Percentiles rank a stretch among this genome's conserved stretches.
Evolutionary conservation across 1,140 invertebrate genomes (phyloP).

Genomic region (Odontomachus brunneus): DNA sequence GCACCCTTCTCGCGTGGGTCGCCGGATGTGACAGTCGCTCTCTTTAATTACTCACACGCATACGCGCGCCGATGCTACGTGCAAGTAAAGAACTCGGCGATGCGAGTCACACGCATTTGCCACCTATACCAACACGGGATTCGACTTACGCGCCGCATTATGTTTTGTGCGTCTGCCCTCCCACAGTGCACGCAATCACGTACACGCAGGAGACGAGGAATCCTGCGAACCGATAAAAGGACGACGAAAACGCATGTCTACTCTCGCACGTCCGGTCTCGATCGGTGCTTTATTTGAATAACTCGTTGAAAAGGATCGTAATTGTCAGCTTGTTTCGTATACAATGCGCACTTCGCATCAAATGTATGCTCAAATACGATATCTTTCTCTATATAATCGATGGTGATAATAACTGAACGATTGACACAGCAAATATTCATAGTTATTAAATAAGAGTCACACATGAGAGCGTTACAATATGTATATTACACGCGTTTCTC

Average conservation of each 20-base stretch:
- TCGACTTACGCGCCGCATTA: constrained; percentile 68
- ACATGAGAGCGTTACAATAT: no score
- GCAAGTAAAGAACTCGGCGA: constrained; percentile 65
- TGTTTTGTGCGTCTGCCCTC: constrained; percentile 76
- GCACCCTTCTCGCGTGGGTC: constrained; percentile 85
- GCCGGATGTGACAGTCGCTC: constrained; percentile 85
- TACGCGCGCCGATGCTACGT: constrained; percentile 68
- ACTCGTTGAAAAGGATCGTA: background rate
- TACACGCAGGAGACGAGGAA: constrained; percentile 7
- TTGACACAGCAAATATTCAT: no score
- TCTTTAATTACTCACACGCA: constrained; percentile 85
- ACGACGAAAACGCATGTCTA: constrained; percentile 44
- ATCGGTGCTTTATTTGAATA: constrained; percentile 42
- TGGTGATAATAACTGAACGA: background rate
- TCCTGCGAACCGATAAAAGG: constrained; percentile 63
- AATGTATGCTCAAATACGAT: no score
- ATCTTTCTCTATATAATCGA: background rate
- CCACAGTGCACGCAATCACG: constrained; percentile 71
- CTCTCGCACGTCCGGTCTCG: constrained; percentile 44
- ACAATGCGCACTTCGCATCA: background rate
- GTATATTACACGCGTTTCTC: background rate
- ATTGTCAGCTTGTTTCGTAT: background rate
- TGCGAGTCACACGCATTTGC: constrained; percentile 62
- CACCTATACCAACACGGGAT: constrained; percentile 58
- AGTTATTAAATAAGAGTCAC: no score